Evolutionary conservation across 2,797 vertebrate genomes (phyloP).

Genomic region (Meda fulgida): DNA sequence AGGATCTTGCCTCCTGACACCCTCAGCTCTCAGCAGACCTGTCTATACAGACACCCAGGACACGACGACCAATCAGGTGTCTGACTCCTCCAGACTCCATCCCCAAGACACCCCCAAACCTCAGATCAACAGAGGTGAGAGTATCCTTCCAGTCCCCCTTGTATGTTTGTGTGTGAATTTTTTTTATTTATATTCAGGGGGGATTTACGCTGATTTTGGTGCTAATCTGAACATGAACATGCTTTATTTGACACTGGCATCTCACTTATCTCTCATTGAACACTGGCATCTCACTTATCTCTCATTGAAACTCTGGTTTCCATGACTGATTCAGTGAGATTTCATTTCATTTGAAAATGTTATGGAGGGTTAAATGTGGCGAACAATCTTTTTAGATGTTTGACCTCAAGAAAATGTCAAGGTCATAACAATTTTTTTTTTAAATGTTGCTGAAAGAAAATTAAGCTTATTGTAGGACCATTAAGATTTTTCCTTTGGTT

Average conservation of each 20-base stretch:
- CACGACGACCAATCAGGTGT: conserved; percentile 43
- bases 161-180: conserved; percentile 23
- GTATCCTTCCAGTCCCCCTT: not conserved
- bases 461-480: not conserved
- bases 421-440: not conserved
- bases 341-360: not conserved
- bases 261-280: not conserved
- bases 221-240: not conserved
- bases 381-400: not conserved
- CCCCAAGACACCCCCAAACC: conserved; percentile 63
- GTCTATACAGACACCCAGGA: conserved; percentile 55
- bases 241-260: conserved; percentile 2
- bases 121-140: conserved; percentile 71
- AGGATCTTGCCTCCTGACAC: conserved; percentile 57
- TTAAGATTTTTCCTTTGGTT: not conserved
- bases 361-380: not conserved
- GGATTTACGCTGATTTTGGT: conserved; percentile 3
- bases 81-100: conserved; percentile 53
- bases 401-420: not conserved
- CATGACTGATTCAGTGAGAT: not conserved
- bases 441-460: not conserved
- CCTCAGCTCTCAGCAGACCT: conserved; percentile 41
- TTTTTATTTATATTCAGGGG: conserved; percentile 15
- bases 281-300: not conserved
- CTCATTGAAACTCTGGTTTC: not conserved